Conservation (phyloP, 2,888 invertebrate species). For the Ophion slaviceki region DNA sequence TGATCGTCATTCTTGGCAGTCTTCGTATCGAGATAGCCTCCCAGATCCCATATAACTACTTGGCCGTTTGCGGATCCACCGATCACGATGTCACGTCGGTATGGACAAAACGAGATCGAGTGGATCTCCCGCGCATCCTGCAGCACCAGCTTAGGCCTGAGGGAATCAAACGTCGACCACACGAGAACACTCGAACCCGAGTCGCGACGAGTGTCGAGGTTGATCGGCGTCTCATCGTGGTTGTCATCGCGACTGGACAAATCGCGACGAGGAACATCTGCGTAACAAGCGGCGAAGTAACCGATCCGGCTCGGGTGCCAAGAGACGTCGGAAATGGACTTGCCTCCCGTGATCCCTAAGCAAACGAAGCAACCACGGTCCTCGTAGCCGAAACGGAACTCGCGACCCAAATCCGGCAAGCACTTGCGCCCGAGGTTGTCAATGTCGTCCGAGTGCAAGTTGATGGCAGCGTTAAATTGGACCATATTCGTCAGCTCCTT, state of each 20-base stretch:
- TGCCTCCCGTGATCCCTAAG: conserved; percentile 71
- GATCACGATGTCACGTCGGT: conserved; percentile 74
- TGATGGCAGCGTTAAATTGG: conserved; percentile 76
- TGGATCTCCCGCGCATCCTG: conserved; percentile 77
- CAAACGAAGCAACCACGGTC: conserved; percentile 76
- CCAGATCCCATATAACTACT: conserved; percentile 81
- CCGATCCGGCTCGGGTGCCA: conserved; percentile 77
- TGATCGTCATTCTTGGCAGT: conserved; percentile 28
- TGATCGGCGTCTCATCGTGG: conserved; percentile 11
- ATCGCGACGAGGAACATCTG: conserved; percentile 33
- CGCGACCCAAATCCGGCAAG: neutral
- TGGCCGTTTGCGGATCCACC: conserved; percentile 81
- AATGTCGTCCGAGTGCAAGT: conserved; percentile 77
- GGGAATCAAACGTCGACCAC: conserved; percentile 75
- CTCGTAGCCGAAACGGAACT: conserved; percentile 65
- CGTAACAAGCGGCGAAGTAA: conserved; percentile 74
- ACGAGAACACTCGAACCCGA: conserved; percentile 67
- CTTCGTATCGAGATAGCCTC: conserved; percentile 28
- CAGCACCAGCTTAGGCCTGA: conserved; percentile 75
- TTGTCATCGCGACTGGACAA: neutral
- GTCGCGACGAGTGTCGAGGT: neutral
- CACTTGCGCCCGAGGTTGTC: conserved; percentile 56
- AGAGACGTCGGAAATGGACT: conserved; percentile 75
- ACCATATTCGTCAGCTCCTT: conserved; percentile 72
- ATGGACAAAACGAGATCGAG: conserved; percentile 80